A percentile compares a stretch with the other conserved stretches of the same genome.
Evolutionary conservation across 2,888 invertebrate species (phyloP).

Genomic region (Cheilosia grossa): DNA sequence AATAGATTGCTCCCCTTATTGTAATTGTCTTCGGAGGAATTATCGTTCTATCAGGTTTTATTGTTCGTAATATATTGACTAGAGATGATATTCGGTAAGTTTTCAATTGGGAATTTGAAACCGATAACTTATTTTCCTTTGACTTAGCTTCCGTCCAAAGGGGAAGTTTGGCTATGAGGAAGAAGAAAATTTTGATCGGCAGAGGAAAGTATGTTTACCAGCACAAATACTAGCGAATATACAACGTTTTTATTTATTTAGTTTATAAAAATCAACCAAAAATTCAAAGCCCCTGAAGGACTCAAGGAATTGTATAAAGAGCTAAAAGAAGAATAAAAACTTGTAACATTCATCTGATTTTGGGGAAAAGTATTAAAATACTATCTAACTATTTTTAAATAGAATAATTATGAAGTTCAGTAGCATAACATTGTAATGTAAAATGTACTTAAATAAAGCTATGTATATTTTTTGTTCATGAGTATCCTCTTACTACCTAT

Average conservation of each 20-base stretch:
- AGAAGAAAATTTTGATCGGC: slow-evolving; percentile 30
- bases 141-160: slow-evolving; percentile 1
- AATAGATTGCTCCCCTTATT: slow-evolving; percentile 22
- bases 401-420: too few relatives aligned
- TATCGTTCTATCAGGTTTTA: slow-evolving; percentile 7
- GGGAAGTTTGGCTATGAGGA: slow-evolving; percentile 31
- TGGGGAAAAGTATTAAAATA: neutral
- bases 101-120: neutral
- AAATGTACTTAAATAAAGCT: too few relatives aligned
- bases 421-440: too few relatives aligned
- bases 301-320: slow-evolving; percentile 38
- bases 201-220: slow-evolving; percentile 7
- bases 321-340: slow-evolving; percentile 20
- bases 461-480: too few relatives aligned
- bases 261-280: slow-evolving; percentile 32
- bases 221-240: neutral
- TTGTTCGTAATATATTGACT: slow-evolving; percentile 33
- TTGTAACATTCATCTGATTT: neutral
- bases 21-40: slow-evolving; percentile 27
- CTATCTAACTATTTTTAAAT: too few relatives aligned
- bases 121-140: neutral
- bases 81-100: slow-evolving; percentile 42
- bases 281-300: slow-evolving; percentile 31
- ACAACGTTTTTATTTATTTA: slow-evolving; percentile 1
- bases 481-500: too few relatives aligned